Conservation (phyloP, 2,888 invertebrate genomes). For the Teleogryllus oceanicus region DNA sequence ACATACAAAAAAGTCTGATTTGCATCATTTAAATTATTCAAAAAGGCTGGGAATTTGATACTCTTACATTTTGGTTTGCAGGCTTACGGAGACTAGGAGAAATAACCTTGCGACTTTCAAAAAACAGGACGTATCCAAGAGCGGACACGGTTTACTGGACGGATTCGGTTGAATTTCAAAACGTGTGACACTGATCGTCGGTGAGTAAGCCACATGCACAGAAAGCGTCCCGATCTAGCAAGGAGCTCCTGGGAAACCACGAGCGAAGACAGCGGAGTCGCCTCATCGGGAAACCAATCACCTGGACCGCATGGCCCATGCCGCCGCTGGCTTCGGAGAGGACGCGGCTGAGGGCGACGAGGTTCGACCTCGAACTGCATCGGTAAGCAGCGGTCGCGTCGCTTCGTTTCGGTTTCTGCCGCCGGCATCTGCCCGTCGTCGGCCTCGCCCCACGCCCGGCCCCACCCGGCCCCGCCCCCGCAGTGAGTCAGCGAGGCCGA, state of each 20-base stretch:
- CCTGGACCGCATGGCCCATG: neutral
- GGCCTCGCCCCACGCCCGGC: neutral
- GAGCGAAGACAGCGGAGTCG: neutral
- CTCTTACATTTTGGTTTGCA: too few relatives aligned
- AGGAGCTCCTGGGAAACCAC: neutral
- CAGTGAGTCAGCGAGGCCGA: neutral
- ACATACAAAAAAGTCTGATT: too few relatives aligned
- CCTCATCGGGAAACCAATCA: neutral
- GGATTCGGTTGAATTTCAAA: too few relatives aligned
- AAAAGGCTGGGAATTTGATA: too few relatives aligned
- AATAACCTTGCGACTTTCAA: too few relatives aligned
- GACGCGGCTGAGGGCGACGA: neutral
- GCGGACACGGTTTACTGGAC: too few relatives aligned
- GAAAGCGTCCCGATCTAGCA: neutral
- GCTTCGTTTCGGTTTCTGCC: neutral
- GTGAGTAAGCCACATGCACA: too few relatives aligned
- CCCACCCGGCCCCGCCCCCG: too few relatives aligned
- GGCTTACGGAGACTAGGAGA: too few relatives aligned
- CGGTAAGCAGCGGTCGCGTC: conserved; percentile 18
- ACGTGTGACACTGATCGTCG: too few relatives aligned
- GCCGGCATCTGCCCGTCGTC: neutral
- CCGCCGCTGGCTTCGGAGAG: neutral
- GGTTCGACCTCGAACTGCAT: neutral
- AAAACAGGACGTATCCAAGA: too few relatives aligned
- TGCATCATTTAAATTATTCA: too few relatives aligned